phyloP scores from a whole-genome alignment of 2,113 vertebrate genomes.

The Aspidoscelis tigris region DNA sequence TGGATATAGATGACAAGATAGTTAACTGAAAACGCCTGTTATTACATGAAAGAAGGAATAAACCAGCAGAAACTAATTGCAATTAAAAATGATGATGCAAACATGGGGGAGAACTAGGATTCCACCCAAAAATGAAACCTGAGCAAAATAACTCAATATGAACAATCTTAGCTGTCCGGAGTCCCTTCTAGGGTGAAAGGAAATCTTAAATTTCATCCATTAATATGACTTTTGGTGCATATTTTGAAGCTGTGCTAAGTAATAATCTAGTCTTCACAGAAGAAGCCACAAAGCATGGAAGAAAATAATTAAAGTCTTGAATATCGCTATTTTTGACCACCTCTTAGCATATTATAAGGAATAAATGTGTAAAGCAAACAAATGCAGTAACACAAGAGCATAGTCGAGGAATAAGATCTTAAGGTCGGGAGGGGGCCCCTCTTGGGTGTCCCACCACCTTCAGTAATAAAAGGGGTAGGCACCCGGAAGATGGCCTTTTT shows the following conservation, averaged over 20 bases:
- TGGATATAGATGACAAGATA: too few species aligned
- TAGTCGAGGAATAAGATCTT: neutral
- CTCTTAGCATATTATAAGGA: neutral
- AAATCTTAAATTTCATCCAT: neutral
- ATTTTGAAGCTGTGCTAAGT: conserved; percentile 1
- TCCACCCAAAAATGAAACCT: neutral
- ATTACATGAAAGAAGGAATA: neutral
- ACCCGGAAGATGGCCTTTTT: too few species aligned
- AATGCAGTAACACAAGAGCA: neutral
- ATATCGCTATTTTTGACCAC: neutral
- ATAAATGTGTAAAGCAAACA: too few species aligned
- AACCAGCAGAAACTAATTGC: neutral
- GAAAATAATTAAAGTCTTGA: neutral
- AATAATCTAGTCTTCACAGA: neutral
- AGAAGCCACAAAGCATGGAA: neutral
- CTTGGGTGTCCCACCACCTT: too few species aligned
- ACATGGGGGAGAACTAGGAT: neutral
- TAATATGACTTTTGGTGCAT: neutral
- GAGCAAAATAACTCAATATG: neutral
- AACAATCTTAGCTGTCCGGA: neutral
- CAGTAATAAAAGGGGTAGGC: too few species aligned
- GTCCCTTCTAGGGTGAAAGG: neutral
- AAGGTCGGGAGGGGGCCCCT: too few species aligned
- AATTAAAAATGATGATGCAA: neutral
- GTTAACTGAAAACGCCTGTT: neutral